These are phyloP conservation scores for Portevinia maculata DNA, from an alignment of 2,888 invertebrate genomes.

Conservation along the genomic window DNA sequence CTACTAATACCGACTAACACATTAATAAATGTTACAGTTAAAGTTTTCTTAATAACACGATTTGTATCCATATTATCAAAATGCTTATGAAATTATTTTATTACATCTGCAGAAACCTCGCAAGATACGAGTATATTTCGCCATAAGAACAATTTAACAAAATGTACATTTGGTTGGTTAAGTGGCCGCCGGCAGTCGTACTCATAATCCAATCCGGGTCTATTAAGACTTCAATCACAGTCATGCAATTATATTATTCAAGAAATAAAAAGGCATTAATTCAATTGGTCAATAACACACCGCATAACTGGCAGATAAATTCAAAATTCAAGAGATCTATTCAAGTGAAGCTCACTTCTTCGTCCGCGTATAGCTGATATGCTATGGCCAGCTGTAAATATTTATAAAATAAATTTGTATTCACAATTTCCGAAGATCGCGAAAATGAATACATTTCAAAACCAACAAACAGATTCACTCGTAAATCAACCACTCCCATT, in stretches of 20 bases:
- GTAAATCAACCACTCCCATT: conserved; percentile 9
- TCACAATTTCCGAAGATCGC: conserved; percentile 8
- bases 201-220: conserved; percentile 19
- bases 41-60: conserved; percentile 9
- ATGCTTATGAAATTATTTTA: conserved; percentile 7
- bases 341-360: not conserved
- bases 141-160: not conserved
- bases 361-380: not conserved
- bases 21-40: not conserved
- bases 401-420: conserved; percentile 10
- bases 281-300: conserved; percentile 3
- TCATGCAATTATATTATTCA: conserved; percentile 9
- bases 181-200: conserved; percentile 22
- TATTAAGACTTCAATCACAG: conserved; percentile 12
- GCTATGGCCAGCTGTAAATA: conserved; percentile 1
- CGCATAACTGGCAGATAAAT: not conserved
- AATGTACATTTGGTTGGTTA: conserved; percentile 23
- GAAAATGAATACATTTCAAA: conserved; percentile 8
- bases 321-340: conserved; percentile 12
- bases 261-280: conserved; percentile 14
- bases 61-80: conserved; percentile 13
- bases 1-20: not conserved
- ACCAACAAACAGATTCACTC: conserved; percentile 15
- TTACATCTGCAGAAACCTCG: not conserved
- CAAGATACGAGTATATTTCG: not conserved